Evolutionary conservation across 1,140 invertebrate genomes (phyloP).

Genomic region (Octopus sinensis): DNA sequence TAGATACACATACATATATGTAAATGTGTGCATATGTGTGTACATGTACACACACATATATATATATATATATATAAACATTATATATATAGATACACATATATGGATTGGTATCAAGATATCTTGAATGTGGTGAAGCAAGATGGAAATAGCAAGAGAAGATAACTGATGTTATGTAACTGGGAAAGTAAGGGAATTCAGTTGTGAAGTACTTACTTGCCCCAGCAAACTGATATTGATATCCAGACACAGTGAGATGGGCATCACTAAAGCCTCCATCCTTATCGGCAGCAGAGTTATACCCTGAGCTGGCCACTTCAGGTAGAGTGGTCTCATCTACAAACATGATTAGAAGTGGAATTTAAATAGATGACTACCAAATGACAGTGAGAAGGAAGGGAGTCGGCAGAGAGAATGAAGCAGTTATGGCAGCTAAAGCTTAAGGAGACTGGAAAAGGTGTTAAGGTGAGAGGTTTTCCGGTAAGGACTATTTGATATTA

Average conservation of each 20-base stretch:
- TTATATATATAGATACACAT: background rate
- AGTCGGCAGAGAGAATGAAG: background rate
- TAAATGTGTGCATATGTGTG: no score
- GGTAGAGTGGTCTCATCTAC: constrained; percentile 51
- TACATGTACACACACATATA: background rate
- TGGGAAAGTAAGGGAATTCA: background rate
- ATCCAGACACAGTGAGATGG: constrained; percentile 30
- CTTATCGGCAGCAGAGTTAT: constrained; percentile 45
- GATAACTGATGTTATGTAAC: background rate
- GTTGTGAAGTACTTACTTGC: background rate
- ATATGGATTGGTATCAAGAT: background rate
- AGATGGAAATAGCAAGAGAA: background rate
- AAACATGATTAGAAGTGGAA: constrained; percentile 1
- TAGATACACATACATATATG: no score
- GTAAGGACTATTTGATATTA: no score
- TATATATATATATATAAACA: background rate
- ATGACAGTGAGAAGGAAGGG: background rate
- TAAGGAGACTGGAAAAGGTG: background rate
- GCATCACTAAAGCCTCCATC: constrained; percentile 44
- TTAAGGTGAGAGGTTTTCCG: no score
- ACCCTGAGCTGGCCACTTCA: constrained; percentile 47
- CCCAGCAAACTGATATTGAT: constrained; percentile 39
- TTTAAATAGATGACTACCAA: background rate
- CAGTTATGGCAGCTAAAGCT: background rate
- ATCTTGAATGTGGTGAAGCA: background rate